Conservation (phyloP, 2,797 vertebrate genomes). For the Lagorchestes hirsutus region DNA sequence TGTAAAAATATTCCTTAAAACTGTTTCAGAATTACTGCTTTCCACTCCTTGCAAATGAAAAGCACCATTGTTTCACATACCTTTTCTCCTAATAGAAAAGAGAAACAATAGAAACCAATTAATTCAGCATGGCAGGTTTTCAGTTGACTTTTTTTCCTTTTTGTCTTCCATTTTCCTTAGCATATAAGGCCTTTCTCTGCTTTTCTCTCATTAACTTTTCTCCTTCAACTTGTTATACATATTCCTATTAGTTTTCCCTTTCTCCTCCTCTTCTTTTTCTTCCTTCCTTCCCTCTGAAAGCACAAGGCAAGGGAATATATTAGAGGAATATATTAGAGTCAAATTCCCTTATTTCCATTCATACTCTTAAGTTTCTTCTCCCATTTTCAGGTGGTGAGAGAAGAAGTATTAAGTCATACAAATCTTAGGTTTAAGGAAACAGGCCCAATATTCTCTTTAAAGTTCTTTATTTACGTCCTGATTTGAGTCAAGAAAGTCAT, state of each 20-base stretch:
- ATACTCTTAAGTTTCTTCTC: background rate
- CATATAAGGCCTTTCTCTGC: background rate
- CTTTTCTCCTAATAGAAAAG: background rate
- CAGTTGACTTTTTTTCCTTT: background rate
- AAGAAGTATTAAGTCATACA: background rate
- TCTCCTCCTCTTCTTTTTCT: constrained; percentile 14
- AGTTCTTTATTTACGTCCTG: background rate
- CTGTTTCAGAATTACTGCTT: background rate
- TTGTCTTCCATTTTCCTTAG: constrained; percentile 31
- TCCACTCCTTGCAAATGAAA: background rate
- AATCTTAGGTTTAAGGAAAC: background rate
- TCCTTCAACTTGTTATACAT: background rate
- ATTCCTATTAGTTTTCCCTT: constrained; percentile 17
- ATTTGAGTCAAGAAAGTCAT: background rate
- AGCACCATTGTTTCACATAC: background rate
- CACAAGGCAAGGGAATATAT: background rate
- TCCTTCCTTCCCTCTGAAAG: background rate
- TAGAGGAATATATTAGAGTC: background rate
- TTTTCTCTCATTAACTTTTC: background rate
- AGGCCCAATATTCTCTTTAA: background rate
- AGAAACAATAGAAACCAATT: constrained; percentile 14
- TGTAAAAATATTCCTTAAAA: constrained; percentile 17
- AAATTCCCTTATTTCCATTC: background rate
- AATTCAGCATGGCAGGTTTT: constrained; percentile 9
- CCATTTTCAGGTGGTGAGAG: background rate